Base-by-base conservation (phyloP, 2,888 invertebrate genomes). In the Eurois occulta region DNA sequence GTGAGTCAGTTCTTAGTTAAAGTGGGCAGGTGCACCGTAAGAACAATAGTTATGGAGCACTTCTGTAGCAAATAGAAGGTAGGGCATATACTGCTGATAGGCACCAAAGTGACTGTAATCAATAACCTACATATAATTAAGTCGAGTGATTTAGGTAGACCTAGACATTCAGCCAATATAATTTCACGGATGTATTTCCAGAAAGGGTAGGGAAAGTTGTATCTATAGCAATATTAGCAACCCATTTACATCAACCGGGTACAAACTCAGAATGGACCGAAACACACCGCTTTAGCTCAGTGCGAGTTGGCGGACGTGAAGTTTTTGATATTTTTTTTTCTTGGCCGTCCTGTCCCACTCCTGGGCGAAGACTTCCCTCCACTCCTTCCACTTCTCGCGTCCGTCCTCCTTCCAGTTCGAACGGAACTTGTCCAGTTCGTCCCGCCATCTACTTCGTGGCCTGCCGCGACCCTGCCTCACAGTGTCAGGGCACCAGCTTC, bases 31-130 rank as follows among this genome's bases (percentile, higher is more conserved):
- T 83, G 83, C 68, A 82, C 24, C 24, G 62, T 6, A 28, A 24
- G 76, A 82, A 76, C 79, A 79, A 79, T 81, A 81, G 66, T 67
- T 52, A 43, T 52, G 58, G 32, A n/a, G n/a, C 18, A 81, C 48
- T 62, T 52, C 24, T 52, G 66, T 48, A 21, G 21, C 28, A 21
- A 69, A 10, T 69, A 38, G 58, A 58, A 16, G 46, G 11, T 38
- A 58, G 43, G 28, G 43, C 32, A 43, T 32, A 28, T 32, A 18
- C 60, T 60, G 18, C 32, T 77, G 7, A 7, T 18, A 58, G 2
- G 21, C 21, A 48, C 4, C n/a, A n/a, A 55, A 55, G 1, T 11
- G 2, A 11, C n/a, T 52, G 46, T n/a, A 13, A 55, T n/a, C 52
- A 55, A 13, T 55, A n/a, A n/a, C n/a, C n/a, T n/a, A 24, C 52